Conservation (phyloP, 2,888 invertebrate genomes). For the Campoplex capitator region DNA sequence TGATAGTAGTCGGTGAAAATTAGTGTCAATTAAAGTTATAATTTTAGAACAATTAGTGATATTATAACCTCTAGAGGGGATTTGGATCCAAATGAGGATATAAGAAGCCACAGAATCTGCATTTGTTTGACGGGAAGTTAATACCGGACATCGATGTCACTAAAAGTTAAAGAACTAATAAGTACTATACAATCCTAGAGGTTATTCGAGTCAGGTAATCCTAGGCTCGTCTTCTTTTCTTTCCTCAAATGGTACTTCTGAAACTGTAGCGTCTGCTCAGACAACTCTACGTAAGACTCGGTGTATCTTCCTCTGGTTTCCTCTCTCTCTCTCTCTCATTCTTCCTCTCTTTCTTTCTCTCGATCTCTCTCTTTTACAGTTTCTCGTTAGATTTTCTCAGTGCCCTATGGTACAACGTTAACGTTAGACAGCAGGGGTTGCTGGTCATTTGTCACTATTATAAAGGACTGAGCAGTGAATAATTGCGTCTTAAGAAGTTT, state of each 20-base stretch:
- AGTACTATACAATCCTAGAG: constrained; percentile 53
- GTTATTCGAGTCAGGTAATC: constrained; percentile 32
- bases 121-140: neutral
- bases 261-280: constrained; percentile 21
- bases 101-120: neutral
- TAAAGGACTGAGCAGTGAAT: constrained; percentile 81
- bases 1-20: too few relatives aligned
- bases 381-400: neutral
- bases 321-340: constrained; percentile 17
- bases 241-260: constrained; percentile 27
- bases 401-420: constrained; percentile 31
- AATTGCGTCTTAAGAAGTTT: constrained; percentile 79
- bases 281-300: constrained; percentile 3
- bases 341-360: constrained; percentile 6
- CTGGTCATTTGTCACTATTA: constrained; percentile 81
- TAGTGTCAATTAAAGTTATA: too few relatives aligned
- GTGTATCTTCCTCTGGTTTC: neutral
- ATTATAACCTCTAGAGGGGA: too few relatives aligned
- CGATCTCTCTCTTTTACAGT: neutral
- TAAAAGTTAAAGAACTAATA: constrained; percentile 80
- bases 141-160: constrained; percentile 24
- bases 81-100: neutral
- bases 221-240: constrained; percentile 22
- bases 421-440: constrained; percentile 52
- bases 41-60: too few relatives aligned